Base-by-base conservation (phyloP, 2,888 invertebrate species). In the Erannis defoliaria region DNA sequence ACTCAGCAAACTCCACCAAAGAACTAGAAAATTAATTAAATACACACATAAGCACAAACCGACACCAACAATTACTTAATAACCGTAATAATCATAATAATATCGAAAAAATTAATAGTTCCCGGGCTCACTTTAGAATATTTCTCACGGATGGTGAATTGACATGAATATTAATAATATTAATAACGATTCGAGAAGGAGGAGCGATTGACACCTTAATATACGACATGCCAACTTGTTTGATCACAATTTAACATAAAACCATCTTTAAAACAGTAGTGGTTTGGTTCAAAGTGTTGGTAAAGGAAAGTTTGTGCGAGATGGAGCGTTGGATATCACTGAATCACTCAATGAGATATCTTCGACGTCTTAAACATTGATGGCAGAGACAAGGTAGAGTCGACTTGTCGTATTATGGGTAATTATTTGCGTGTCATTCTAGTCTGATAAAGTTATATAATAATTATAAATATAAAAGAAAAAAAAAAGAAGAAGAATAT, bases 151-250 rank as follows among this genome's bases (percentile, higher is more conserved):
- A 72, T 70, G 68, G 64, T 62, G 71, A 81, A 88, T 87, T 89
- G 90, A 90, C 90, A 88, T 85, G 86, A 86, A 90, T 90, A 90
- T 89, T 90, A 89, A 88, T 88, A 88, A 84, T 79, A 40, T 89
- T 89, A 89, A 89, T 89, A 89, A 84, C 79, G 75, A 76, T 74
- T 82, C 48, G 66, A 65, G 81, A 76, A 82, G 85, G 85, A 89
- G 88, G 88, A 80, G 89, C 89, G 86, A 85, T 90, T 89, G 90
- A 90, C 90, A 89, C 88, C 80, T 91, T 89, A 89, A 88, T 88
- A 85, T 82, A 81, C 77, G 70, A 70, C 72, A 69, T 58, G 78
- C 84, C 72, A 77, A 67, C 31, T 62, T 68, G 64, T 40, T 26
- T 12, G 18, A 9, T 53, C 5, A 9, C 14, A 14, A 5, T n/a